Base-by-base conservation (phyloP, 2,797 vertebrate genomes). In the Neomorphus geoffroyi region DNA sequence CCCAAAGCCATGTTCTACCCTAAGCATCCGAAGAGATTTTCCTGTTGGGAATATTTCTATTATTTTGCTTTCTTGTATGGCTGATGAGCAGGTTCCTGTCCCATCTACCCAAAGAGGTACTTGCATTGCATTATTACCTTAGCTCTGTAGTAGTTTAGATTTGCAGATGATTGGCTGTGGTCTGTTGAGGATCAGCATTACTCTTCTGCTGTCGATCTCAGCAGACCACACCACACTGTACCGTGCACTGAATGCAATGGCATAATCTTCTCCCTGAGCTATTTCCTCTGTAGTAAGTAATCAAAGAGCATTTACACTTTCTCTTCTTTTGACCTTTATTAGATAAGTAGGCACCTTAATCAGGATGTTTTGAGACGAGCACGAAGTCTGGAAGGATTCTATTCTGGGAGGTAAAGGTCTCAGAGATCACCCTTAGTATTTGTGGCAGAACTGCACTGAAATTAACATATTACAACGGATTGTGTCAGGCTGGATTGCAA, bases 401-500 rank as follows among this genome's bases (percentile, higher is more conserved):
- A 30, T 95, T 94, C 93, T 80, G 88, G 48, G 57, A 92, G 64
- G 39, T 91, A 97, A 97, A 97, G 90, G 94, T 96, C 94, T 95
- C 90, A 61, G 87, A 61, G 74, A 97, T 97, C 95, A 97, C 69
- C 37, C 71, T 91, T 86, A 95, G 86, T 96, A 94, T 96, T 96
- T 97, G 93, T 97, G 92, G 81, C 94, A 97, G 64, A 96, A 79
- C 51, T 93, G 78, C 83, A 74, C 95, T 13, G 67, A 96, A 97
- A 98, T 98, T 97, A 97, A 97, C 97, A 97, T 97, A 97, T 95
- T 96, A 95, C 95, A 95, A 80, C 70, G 88, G 77, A 90, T 92
- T 88, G 43, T 98, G 97, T 97, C 97, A 97, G 86, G 72, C 93
- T 90, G 86, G 85, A 80, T 94, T 93, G 85, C 89, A 96, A 96